These are phyloP conservation scores for Kryptolebias marmoratus DNA, from an alignment of 2,113 vertebrate genomes.

Conservation along the genomic window DNA sequence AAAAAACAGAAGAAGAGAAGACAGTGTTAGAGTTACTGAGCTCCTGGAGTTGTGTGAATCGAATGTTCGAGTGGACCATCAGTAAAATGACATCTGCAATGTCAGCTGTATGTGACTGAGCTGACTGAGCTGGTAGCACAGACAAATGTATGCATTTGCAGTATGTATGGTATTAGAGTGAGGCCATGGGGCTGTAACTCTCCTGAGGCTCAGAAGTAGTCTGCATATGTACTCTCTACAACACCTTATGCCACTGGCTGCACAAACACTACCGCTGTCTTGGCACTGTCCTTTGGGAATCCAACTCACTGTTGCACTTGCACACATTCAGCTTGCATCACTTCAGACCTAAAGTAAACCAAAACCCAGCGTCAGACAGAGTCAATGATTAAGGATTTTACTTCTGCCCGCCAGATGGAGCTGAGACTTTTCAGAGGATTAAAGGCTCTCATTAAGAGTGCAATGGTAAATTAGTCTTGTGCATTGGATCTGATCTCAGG, in stretches of 20 bases:
- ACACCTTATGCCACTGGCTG: slow-evolving; percentile 87
- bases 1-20: slow-evolving; percentile 1
- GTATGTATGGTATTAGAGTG: slow-evolving; percentile 62
- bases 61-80: slow-evolving; percentile 10
- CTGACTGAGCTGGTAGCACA: slow-evolving; percentile 38
- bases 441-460: slow-evolving; percentile 48
- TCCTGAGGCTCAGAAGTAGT: slow-evolving; percentile 85
- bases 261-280: slow-evolving; percentile 67
- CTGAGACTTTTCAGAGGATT: slow-evolving; percentile 65
- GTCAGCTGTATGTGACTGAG: slow-evolving; percentile 32
- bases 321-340: slow-evolving; percentile 78
- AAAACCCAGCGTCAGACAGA: slow-evolving; percentile 63
- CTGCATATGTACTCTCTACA: slow-evolving; percentile 85
- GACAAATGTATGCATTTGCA: slow-evolving; percentile 38
- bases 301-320: slow-evolving; percentile 73
- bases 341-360: slow-evolving; percentile 64
- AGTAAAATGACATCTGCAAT: slow-evolving; percentile 26
- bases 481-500: slow-evolving; percentile 38
- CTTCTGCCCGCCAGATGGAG: slow-evolving; percentile 63
- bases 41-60: slow-evolving; percentile 13
- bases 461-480: slow-evolving; percentile 30
- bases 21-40: not conserved
- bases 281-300: slow-evolving; percentile 61
- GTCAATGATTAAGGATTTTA: slow-evolving; percentile 70
- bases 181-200: slow-evolving; percentile 87